phyloP scores from a whole-genome alignment of 2,113 vertebrate species.

The Meleagris gallopavo region DNA sequence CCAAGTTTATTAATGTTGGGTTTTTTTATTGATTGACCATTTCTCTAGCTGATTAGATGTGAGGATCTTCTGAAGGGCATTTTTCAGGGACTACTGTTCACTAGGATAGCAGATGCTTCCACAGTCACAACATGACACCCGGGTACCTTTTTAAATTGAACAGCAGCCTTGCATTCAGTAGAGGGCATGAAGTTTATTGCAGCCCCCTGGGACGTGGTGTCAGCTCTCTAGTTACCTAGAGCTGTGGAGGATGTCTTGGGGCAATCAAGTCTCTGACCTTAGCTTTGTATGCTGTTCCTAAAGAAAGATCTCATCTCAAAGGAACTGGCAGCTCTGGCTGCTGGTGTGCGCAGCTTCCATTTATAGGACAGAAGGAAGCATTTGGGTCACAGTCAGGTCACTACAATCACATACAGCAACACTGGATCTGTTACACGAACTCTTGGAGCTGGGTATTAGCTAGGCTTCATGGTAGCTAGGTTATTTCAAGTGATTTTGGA shows the following conservation, averaged over 20 bases:
- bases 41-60: background rate
- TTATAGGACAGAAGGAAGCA: background rate
- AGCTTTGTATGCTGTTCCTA: background rate
- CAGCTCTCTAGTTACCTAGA: background rate
- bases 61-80: background rate
- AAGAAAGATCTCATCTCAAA: background rate
- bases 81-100: accelerated
- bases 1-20: background rate
- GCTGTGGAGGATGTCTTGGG: background rate
- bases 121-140: accelerated
- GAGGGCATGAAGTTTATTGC: background rate
- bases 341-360: background rate
- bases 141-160: too few species aligned
- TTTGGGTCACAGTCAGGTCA: background rate
- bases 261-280: background rate
- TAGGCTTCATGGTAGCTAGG: background rate
- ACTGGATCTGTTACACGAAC: accelerated
- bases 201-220: accelerated
- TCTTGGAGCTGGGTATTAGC: background rate
- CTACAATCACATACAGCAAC: accelerated
- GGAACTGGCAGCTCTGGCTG: background rate
- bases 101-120: accelerated
- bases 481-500: background rate
- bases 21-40: background rate
- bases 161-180: background rate